These are phyloP conservation scores for Galeopterus variegatus DNA, from an alignment of 2,113 vertebrate species.

Conservation along the genomic window DNA sequence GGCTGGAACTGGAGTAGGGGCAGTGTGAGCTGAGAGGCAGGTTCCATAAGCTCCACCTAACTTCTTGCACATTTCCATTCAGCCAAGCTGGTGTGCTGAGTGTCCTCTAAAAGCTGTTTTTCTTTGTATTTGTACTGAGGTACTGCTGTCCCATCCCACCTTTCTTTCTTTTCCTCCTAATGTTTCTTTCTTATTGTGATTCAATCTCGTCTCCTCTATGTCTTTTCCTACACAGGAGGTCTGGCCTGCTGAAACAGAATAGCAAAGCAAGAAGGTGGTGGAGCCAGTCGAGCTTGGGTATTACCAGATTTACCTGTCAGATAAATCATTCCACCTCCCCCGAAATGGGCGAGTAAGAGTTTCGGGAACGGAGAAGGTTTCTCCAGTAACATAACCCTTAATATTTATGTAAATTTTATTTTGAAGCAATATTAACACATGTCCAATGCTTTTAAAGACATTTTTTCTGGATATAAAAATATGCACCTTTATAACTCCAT, in stretches of 20 bases:
- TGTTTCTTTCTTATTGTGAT: not conserved
- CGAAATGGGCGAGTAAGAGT: not conserved
- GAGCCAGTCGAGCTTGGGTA: not conserved
- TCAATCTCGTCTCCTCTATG: not conserved
- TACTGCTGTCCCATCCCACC: not conserved
- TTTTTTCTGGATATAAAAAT: not conserved
- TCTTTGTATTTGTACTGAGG: not conserved
- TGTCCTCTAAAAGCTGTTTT: not conserved
- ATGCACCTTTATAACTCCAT: not conserved
- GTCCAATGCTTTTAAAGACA: not conserved
- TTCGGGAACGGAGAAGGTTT: not conserved
- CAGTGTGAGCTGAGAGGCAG: not conserved
- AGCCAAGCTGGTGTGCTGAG: too few species aligned
- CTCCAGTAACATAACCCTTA: not conserved
- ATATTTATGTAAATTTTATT: not conserved
- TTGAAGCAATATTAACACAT: not conserved
- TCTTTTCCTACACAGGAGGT: not conserved
- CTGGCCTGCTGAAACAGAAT: not conserved
- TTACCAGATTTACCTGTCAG: not conserved
- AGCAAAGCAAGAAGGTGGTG: not conserved
- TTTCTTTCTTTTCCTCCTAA: not conserved
- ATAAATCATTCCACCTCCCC: not conserved
- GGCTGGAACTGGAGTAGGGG: not conserved
- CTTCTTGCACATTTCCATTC: not conserved
- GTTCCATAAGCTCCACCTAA: not conserved